Percentiles rank a stretch among this genome's conserved stretches.
Conservation (phyloP, 92 coral and sea anemone genomes). For the Umimayanthus kanabou region DNA sequence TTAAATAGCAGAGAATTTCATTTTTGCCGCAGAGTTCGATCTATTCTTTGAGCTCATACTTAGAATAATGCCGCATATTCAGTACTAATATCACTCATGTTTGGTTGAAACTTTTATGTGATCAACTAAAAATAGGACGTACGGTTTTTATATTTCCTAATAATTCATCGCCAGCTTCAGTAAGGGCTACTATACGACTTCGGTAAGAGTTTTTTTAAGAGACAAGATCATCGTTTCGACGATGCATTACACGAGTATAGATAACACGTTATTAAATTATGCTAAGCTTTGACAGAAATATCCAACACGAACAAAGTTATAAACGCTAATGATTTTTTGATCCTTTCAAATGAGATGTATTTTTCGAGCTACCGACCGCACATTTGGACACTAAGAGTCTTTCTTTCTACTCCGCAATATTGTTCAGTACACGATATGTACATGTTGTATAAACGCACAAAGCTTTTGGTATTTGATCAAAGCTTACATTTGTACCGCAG, state of each 20-base stretch:
- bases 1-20: not conserved
- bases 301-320: not conserved
- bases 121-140: too few species aligned
- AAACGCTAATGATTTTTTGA: not conserved
- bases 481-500: not conserved
- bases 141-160: too few species aligned
- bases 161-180: too few species aligned
- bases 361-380: not conserved
- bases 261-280: not conserved
- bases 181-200: too few species aligned
- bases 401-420: not conserved
- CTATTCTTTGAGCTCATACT: not conserved
- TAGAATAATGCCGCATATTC: too few species aligned
- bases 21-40: not conserved
- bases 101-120: too few species aligned
- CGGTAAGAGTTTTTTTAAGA: too few species aligned
- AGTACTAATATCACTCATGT: too few species aligned
- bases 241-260: too few species aligned
- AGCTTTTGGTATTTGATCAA: not conserved
- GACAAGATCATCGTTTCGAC: too few species aligned
- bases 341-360: not conserved
- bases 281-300: not conserved
- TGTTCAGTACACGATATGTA: not conserved
- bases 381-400: not conserved
- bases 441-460: not conserved